These are phyloP conservation scores for Acrobasis repandana DNA, from an alignment of 2,888 invertebrate genomes.

Conservation along the genomic window DNA sequence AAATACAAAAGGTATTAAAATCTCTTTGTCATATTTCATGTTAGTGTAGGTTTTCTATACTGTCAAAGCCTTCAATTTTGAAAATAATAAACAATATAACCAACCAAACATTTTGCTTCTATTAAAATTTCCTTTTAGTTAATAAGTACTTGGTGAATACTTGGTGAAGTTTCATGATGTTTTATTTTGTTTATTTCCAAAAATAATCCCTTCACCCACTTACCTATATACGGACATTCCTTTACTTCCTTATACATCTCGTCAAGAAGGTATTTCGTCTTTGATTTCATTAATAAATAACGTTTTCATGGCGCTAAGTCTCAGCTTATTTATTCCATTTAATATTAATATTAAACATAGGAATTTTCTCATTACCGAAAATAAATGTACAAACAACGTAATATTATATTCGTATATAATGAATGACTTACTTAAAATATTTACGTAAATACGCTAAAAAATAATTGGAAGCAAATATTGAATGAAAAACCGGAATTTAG, in stretches of 20 bases:
- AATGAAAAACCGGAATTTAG: no score
- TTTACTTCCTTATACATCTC: conserved; percentile 44
- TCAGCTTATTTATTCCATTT: conserved; percentile 18
- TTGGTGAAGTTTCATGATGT: no score
- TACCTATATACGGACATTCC: conserved; percentile 28
- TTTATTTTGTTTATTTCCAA: not conserved
- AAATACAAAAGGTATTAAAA: no score
- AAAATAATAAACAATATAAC: no score
- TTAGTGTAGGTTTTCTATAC: no score
- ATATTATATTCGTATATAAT: no score
- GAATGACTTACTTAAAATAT: no score
- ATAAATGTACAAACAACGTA: not conserved
- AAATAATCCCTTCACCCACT: not conserved
- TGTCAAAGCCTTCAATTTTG: no score
- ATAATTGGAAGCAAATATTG: no score
- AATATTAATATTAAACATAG: not conserved
- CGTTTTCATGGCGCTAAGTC: conserved; percentile 28
- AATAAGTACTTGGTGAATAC: not conserved
- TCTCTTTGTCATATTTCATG: no score
- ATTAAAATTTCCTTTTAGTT: not conserved
- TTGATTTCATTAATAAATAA: conserved; percentile 39
- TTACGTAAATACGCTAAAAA: no score
- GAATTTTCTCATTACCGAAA: not conserved
- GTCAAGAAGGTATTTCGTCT: conserved; percentile 39
- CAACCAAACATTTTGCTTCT: no score